Evolutionary conservation across 2,797 vertebrate genomes (phyloP).

Genomic region (Limosa lapponica): DNA sequence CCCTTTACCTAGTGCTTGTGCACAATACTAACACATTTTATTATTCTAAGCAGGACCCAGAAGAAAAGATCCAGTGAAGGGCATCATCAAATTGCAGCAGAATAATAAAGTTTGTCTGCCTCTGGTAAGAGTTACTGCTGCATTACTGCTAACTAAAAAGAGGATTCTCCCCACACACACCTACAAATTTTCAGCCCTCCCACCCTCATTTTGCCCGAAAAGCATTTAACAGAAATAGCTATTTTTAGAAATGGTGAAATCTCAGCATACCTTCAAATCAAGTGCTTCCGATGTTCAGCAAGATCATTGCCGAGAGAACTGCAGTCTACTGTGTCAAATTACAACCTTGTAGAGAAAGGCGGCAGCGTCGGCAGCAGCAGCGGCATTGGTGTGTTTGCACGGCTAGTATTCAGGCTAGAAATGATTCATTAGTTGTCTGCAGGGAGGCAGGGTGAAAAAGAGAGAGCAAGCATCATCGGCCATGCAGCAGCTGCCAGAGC

Average conservation of each 20-base stretch:
- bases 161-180: background rate
- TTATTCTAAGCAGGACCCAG: background rate
- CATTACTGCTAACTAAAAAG: background rate
- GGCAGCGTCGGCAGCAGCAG: slow-evolving; percentile 55
- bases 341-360: slow-evolving; percentile 70
- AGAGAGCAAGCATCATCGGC: slow-evolving; percentile 77
- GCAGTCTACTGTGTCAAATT: slow-evolving; percentile 78
- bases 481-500: slow-evolving; percentile 78
- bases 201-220: background rate
- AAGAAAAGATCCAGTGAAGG: slow-evolving; percentile 37
- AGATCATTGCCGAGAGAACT: slow-evolving; percentile 50
- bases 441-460: slow-evolving; percentile 74
- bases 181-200: background rate
- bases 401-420: slow-evolving; percentile 75
- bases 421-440: slow-evolving; percentile 83
- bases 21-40: background rate
- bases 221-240: background rate
- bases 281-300: slow-evolving; percentile 46
- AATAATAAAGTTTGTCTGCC: slow-evolving; percentile 70
- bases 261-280: slow-evolving; percentile 78
- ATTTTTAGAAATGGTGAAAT: slow-evolving; percentile 41
- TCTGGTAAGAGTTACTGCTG: background rate
- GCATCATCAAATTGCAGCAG: slow-evolving; percentile 17
- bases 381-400: slow-evolving; percentile 55
- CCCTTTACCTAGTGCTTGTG: slow-evolving; percentile 34